Base-by-base conservation (phyloP, 2,113 vertebrate species). In the Puntigrus tetrazona region DNA sequence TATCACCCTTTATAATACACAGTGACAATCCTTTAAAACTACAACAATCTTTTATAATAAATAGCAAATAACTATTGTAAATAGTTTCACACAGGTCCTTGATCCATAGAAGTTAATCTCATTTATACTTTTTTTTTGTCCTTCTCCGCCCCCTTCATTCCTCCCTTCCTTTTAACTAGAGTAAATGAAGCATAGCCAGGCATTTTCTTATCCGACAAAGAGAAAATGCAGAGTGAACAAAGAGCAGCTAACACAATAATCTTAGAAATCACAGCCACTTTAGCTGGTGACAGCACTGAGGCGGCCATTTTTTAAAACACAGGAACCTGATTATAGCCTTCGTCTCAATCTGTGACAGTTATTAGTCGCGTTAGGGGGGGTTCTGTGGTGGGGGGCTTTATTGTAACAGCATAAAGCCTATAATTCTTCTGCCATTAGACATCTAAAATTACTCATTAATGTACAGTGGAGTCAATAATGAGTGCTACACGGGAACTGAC, bases 281-380 rank as follows among this genome's bases (percentile, higher is more conserved):
- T 83, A 85, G 7, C 89, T 59, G 34, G 63, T 87, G 89, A 90
- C 90, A 87, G 87, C 86, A 47, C 78, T 45, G 52, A 77, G 79
- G 86, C 59, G 52, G 73, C 63, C 78, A 76, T 84, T 86, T 87
- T 87, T 89, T 55, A 85, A 88, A 85, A 83, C 84, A 84, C 86
- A 76, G 69, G 45, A 78, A 89, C 88, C 90, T 94, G 92, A 94
- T 94, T 94, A 93, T 88, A 87, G 91, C 86, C 84, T 91, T 83
- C 1, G 70, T 89, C 89, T 91, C 80, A 79, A 88, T 89, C 88
- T 69, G 45, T 84, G 90, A 87, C 75, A 88, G 90, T 91, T 91
- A 88, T 88, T 89, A 82, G 76, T 81, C 61, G 14, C 75, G 83
- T 45, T 43, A 59, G 90, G 57, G 82, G 82, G 81, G 85, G 86